A percentile compares a stretch with the other conserved stretches of the same genome.
These are phyloP conservation scores for Plagiodera versicolora DNA, from an alignment of 2,888 invertebrate species.

Conservation along the genomic window DNA sequence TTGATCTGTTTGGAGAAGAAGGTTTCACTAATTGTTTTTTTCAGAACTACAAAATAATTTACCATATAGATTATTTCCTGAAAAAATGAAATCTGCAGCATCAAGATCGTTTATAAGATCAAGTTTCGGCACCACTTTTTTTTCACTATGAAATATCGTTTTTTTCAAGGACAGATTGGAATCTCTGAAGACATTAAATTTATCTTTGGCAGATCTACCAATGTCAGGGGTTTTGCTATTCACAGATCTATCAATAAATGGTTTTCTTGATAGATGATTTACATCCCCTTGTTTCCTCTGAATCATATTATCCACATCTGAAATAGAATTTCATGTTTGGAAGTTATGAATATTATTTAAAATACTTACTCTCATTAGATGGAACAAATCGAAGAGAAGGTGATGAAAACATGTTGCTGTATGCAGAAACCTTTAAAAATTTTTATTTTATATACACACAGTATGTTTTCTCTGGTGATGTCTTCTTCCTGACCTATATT, in stretches of 20 bases:
- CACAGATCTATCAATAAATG: slow-evolving; percentile 39
- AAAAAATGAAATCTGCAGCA: slow-evolving; percentile 32
- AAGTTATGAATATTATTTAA: background rate
- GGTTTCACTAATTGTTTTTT: too few species aligned
- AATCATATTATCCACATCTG: slow-evolving; percentile 32
- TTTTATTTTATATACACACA: too few species aligned
- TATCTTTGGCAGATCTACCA: slow-evolving; percentile 21
- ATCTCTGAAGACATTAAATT: slow-evolving; percentile 14
- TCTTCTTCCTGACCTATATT: too few species aligned
- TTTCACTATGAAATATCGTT: slow-evolving; percentile 4
- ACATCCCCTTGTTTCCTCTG: slow-evolving; percentile 34
- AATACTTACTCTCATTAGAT: slow-evolving; percentile 7
- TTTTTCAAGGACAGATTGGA: slow-evolving; percentile 8
- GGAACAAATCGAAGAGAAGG: slow-evolving; percentile 2
- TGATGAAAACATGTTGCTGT: slow-evolving; percentile 9
- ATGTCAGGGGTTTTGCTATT: slow-evolving; percentile 34
- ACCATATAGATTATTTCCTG: slow-evolving; percentile 33
- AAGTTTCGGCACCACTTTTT: slow-evolving; percentile 15
- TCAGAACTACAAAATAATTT: background rate
- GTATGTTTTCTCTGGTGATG: background rate
- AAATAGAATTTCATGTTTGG: background rate
- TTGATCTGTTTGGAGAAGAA: too few species aligned
- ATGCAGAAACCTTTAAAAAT: too few species aligned
- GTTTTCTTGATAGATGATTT: slow-evolving; percentile 33
- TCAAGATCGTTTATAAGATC: slow-evolving; percentile 32